These are phyloP conservation scores for Nyctibius bracteatus DNA, from an alignment of 2,113 vertebrate species.

Conservation along the genomic window DNA sequence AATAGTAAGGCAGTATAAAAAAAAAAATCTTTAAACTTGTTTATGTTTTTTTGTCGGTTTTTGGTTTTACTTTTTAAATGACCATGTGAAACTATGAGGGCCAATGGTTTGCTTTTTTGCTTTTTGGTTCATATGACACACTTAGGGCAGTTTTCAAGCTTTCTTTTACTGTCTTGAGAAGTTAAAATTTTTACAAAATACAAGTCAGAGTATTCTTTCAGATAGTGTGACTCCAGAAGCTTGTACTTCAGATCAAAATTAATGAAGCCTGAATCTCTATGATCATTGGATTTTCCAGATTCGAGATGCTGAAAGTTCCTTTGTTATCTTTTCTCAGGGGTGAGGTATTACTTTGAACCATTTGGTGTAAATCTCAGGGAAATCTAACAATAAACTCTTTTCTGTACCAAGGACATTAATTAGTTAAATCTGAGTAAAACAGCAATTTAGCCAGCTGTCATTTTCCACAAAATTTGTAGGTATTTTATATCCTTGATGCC, in stretches of 20 bases:
- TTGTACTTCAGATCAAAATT: neutral
- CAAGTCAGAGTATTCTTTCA: neutral
- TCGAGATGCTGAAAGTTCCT: neutral
- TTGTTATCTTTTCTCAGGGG: fast-evolving
- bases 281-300: neutral
- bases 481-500: neutral
- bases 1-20: neutral
- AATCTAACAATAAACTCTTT: neutral
- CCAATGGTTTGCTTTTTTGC: fast-evolving
- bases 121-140: neutral
- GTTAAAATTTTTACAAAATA: neutral
- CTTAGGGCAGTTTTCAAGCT: neutral
- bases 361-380: neutral
- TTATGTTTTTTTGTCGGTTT: neutral
- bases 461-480: neutral
- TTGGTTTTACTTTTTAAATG: neutral
- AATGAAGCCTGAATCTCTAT: neutral
- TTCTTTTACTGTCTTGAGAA: neutral
- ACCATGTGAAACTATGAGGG: neutral
- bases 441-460: neutral
- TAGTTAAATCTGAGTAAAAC: neutral
- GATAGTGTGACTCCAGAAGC: neutral
- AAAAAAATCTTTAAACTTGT: neutral
- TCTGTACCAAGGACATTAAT: neutral
- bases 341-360: neutral